Evolutionary conservation across 2,888 invertebrate species (phyloP), one percentile per base, ranked within the genome.

Genomic region (Dynastes tityus): DNA sequence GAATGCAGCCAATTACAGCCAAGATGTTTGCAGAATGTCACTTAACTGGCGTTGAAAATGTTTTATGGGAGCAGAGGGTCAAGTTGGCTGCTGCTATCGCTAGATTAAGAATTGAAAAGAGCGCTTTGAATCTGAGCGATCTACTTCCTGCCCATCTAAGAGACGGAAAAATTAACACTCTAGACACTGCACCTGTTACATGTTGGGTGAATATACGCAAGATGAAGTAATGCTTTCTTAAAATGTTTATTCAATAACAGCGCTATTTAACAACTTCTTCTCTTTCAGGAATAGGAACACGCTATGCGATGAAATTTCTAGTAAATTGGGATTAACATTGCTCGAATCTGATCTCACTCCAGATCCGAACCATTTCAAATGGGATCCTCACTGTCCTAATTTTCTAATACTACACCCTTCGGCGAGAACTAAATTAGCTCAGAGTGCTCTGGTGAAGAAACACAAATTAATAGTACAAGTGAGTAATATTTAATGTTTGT

Each of bases 201-300:
- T 95, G 95, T 81, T 96, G 96, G 96, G 92, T 96, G 11, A 96
- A 96, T 88, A 93, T 93, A 0, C 93, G 93, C 82, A 92, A 93
- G 87, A 89, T 94, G 2, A 92, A 91, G 94, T 92, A 87, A 87
- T 29, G 16, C 22, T 29, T 65, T 13, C 16, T 65, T 87, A 55
- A 86, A 6, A 8, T 22, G 16, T 0, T 32, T 22, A n/a, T 3
- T 11, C 2, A 11, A 11, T 8, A 45, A 1, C 11, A 45, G 45
- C 11, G 2, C 45, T 45, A 45, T 11, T 29, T 29, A 2, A 5
- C 32, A 37, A 37, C 5, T 29, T 61, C 53, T n/a, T 53, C 53
- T 58, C 16, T 63, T 63, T 8, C 9, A 79, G 79, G 61, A 79
- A 79, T 63, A 77, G 67, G 61, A 29, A 67, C n/a, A 67, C 58